A percentile compares a stretch with the other conserved stretches of the same genome.
Conservation (phyloP, 2,113 vertebrate genomes). For the Lophius piscatorius region DNA sequence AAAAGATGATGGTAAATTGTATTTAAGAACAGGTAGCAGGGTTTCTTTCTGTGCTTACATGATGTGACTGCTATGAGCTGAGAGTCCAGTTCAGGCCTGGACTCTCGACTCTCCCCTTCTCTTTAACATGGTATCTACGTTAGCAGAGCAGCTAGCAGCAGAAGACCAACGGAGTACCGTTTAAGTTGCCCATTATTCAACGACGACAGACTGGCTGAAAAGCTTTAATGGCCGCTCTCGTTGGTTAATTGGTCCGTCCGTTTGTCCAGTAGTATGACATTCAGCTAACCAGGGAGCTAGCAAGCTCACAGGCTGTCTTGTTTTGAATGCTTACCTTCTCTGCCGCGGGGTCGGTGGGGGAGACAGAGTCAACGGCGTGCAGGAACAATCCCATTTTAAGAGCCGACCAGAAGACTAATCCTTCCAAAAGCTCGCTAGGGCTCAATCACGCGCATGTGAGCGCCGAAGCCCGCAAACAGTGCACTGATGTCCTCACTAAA, state of each 20-base stretch:
- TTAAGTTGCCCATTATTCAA: not conserved
- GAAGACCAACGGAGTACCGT: conserved; percentile 2
- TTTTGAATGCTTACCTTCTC: conserved; percentile 71
- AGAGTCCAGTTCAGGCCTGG: no score
- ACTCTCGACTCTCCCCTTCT: no score
- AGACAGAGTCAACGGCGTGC: conserved; percentile 70
- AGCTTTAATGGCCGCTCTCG: accelerated
- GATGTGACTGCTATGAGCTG: no score
- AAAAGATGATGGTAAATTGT: no score
- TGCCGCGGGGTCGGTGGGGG: conserved; percentile 68
- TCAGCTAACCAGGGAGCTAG: not conserved
- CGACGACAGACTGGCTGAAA: accelerated
- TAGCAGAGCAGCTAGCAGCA: conserved; percentile 44
- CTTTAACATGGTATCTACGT: no score
- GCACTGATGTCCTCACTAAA: conserved; percentile 10
- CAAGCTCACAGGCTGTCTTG: conserved; percentile 27
- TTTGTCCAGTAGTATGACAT: conserved; percentile 9
- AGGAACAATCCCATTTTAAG: conserved; percentile 80
- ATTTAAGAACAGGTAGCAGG: no score
- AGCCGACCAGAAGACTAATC: conserved; percentile 62
- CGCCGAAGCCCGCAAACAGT: conserved; percentile 14
- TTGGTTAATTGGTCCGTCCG: not conserved
- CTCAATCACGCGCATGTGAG: conserved; percentile 35
- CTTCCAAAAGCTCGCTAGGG: conserved; percentile 42
- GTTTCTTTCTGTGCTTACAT: no score